Evolutionary conservation across 2,797 vertebrate species (phyloP), one percentile per base, ranked within the genome.

Genomic region (Acipenser ruthenus): DNA sequence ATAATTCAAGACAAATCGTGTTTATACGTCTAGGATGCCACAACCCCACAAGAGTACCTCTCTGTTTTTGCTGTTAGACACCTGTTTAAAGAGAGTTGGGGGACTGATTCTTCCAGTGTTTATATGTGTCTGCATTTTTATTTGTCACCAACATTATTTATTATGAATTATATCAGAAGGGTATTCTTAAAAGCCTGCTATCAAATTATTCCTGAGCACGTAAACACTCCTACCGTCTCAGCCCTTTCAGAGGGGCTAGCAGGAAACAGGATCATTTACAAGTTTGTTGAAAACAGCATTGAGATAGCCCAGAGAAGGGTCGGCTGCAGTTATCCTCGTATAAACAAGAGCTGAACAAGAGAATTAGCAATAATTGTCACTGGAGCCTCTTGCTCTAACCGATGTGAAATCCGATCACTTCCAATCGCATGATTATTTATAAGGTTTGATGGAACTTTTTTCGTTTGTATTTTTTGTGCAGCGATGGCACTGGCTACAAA

Each of bases 351-450:
- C 55, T n/a, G 11, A 58, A 78, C 73, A 74, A 63, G 61, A 67
- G 81, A 78, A 84, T 86, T 81, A 81, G 74, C 60, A 58, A 68
- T 72, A 76, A 84, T 84, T 78, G 77, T 74, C 67, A 55, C 77
- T 80, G 83, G 81, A 82, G 84, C 79, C 84, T 79, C 74, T 18
- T 71, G 74, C 71, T 75, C 79, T 73, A 76, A 76, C 73, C 75
- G 73, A 72, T 50, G 59, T 72, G 70, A 70, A 77, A 73, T 64
- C 74, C 74, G 77, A 79, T 69, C 76, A 71, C 49, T 0, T 66
- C 77, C 74, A 71, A 78, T 73, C 67, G 73, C 76, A 86, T 77
- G 82, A 78, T 79, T 75, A 72, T 78, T 59, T 75, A 78, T 81
- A 68, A 60, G 78, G 80, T 82, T 79, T 78, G 74, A 82, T 68